Base-by-base conservation (phyloP, 1,140 invertebrate species). In the Nephila pilipes region DNA sequence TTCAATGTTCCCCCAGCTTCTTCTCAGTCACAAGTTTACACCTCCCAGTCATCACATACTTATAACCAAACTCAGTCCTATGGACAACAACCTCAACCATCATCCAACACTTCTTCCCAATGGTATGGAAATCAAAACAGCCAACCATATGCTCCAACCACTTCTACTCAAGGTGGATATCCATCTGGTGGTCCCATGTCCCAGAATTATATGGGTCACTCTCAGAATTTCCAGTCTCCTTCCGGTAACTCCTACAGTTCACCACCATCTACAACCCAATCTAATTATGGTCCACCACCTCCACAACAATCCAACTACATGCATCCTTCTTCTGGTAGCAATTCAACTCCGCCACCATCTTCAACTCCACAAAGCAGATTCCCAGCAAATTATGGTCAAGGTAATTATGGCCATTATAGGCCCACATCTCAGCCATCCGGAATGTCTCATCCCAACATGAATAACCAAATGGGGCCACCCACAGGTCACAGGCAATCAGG, bases 321-420 rank as follows among this genome's bases (percentile, higher is more conserved):
- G n/a, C 92, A 93, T 63, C 92, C 92, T 14, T 63, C 55, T 79
- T 14, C 90, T 36, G 83, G 85, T 20, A 54, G 85, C 8, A 85
- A 80, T 79, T 93, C 92, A 2, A 93, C 92, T 18, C 92, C 92
- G 16, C 92, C 92, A 80, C 92, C 92, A 25, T 36, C 88, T 81
- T 81, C 88, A 36, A 57, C 75, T 12, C 92, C 83, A 22, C 92
- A 93, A 20, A 87, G 57, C n/a, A 55, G 92, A 14, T 93, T 87
- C 36, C 57, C 85, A 22, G 69, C 92, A 16, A 87, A 63, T 36
- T 93, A 93, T 69, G 87, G 79, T 22, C 85, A 89, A 18, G 55
- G 75, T 18, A 87, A 79, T 65, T 90, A 89, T 65, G 38, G 54
- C 12, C 87, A 93, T 25, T 89, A 89, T 58, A 32, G 92, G 32